These are phyloP conservation scores for Pemphigus obesinymphae DNA, from an alignment of 1,140 invertebrate genomes.

Conservation along the genomic window DNA sequence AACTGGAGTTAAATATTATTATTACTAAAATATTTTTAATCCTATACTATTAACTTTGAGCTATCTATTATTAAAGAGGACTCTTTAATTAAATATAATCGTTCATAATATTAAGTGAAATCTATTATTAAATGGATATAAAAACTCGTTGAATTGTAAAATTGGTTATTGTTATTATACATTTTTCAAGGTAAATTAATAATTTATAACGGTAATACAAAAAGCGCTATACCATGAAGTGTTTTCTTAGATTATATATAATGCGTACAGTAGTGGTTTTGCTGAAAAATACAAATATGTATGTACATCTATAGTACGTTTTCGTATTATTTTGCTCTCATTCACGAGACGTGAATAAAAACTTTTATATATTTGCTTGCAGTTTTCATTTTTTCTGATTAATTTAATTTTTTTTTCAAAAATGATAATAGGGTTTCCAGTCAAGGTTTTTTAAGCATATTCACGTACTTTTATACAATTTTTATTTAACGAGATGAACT, in stretches of 20 bases:
- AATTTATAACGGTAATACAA: not conserved
- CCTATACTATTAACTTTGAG: too few relatives aligned
- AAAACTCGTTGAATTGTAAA: not conserved
- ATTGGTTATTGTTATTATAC: not conserved
- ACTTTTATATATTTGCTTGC: not conserved
- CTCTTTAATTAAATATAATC: too few relatives aligned
- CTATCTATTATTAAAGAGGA: too few relatives aligned
- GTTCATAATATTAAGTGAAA: not conserved
- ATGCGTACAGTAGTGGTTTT: not conserved
- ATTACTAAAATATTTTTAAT: too few relatives aligned
- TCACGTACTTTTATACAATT: not conserved
- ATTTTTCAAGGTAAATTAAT: not conserved
- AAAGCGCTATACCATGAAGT: not conserved
- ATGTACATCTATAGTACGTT: not conserved
- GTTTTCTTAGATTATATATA: not conserved
- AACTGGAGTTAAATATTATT: too few relatives aligned
- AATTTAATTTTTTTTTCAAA: not conserved
- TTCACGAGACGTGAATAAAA: not conserved
- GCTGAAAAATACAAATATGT: not conserved
- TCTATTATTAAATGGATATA: too few relatives aligned
- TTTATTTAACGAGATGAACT: not conserved
- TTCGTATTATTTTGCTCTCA: not conserved
- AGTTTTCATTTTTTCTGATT: not conserved
- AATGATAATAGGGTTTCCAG: not conserved
- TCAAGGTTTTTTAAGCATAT: not conserved